Evolutionary conservation across 2,888 invertebrate genomes (phyloP), one percentile per base, ranked within the genome.

Genomic region (Acronicta alni): DNA sequence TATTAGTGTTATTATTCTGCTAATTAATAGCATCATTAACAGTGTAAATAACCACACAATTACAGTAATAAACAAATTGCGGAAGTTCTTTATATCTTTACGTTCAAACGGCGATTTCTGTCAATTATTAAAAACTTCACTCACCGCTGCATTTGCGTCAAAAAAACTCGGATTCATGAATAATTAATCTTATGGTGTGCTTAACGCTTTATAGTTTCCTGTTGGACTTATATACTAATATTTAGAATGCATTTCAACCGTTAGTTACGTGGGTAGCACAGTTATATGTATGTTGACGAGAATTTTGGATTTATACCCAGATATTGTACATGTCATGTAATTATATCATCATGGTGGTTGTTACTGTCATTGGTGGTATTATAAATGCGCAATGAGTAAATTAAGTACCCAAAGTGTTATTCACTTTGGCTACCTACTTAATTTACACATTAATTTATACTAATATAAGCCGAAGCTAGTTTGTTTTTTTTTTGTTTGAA

Each of bases 141-240:
- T 20, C 41, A 16, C 41, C 35, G 54, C 41, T 59, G 68, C 64
- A 76, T 45, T 30, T 9, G 26, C 53, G 7, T 59, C 32, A 76
- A 65, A 63, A 57, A 44, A n/a, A 12, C 38, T n/a, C 41, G 18
- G 30, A 55, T 61, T 60, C 59, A 76, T 74, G 77, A 76, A 74
- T 74, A 76, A 60, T 61, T 52, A 68, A 73, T 68, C 57, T 54
- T 48, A 60, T 65, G 52, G 59, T 54, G 52, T 42, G 55, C 55
- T 65, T 69, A 72, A 69, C 69, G 74, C 65, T 73, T 47, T 47
- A 56, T 76, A 45, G 60, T 68, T 76, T 76, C 61, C 64, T 67
- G 58, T 58, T 52, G 49, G 51, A 49, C 54, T 66, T 62, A 62
- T 62, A 55, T 71, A 72, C 39, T 51, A 60, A 54, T 63, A 62